These are phyloP conservation scores for Stictonetta naevosa DNA, from an alignment of 2,113 vertebrate species.

Conservation along the genomic window DNA sequence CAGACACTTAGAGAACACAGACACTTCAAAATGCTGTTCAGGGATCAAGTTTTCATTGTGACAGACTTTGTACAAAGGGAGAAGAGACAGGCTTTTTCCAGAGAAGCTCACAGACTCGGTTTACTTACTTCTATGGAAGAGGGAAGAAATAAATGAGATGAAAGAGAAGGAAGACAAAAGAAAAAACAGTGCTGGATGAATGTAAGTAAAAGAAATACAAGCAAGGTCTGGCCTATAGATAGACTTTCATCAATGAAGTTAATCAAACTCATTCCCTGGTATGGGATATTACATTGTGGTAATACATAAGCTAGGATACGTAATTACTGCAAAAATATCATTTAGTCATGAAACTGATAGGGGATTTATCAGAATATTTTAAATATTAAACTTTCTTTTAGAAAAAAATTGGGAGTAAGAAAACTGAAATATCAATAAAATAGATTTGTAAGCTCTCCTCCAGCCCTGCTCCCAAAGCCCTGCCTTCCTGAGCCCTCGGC, in stretches of 20 bases:
- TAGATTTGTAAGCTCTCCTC: neutral
- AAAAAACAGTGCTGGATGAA: neutral
- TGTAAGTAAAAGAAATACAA: neutral
- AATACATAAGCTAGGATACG: neutral
- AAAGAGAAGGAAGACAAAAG: neutral
- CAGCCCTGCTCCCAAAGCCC: rapidly evolving
- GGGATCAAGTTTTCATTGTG: neutral
- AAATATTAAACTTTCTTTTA: neutral
- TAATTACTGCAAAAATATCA: neutral
- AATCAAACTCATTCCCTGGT: neutral
- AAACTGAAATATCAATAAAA: neutral
- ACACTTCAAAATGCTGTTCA: neutral
- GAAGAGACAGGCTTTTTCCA: neutral
- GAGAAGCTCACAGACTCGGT: neutral
- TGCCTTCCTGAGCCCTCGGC: neutral
- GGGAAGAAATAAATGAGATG: too few relatives aligned
- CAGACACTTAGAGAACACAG: rapidly evolving
- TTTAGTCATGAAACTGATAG: neutral
- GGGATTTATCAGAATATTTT: neutral
- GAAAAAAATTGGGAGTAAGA: neutral
- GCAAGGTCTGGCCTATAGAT: neutral
- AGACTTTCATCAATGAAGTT: neutral
- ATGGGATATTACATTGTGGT: neutral
- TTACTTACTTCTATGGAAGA: neutral
- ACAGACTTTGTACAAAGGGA: neutral